Evolutionary conservation across 1,140 invertebrate genomes (phyloP), one percentile per base, ranked within the genome.

Genomic region (Gonioctena quinquepunctata): DNA sequence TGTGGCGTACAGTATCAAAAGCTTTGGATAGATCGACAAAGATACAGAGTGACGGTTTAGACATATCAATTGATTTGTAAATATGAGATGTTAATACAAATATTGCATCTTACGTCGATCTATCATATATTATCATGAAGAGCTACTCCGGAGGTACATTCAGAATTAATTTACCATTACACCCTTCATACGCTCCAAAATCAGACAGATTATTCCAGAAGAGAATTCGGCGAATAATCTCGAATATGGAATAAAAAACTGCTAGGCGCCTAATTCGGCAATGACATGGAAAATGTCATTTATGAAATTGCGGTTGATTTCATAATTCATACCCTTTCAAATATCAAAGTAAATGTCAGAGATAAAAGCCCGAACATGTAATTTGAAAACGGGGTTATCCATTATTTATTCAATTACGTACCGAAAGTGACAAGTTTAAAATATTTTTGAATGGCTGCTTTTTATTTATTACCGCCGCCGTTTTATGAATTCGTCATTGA

Each of bases 261-360:
- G 70, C 66, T 22, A 66, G 59, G 66, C 59, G 60, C 57, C 63
- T 68, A 66, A 72, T 73, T 64, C 60, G 19, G n/a, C 27, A 13
- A 22, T 66, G 66, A 73, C 68, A 63, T 67, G 65, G 69, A 70
- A 70, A 70, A 69, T 70, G 72, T 73, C 72, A 73, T 73, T 73
- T 73, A 70, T 73, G 72, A 70, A 73, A 73, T 70, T 70, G 72
- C 68, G 72, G 72, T 69, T 73, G 69, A 60, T 66, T 73, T 62
- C 67, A 73, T 73, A 70, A 73, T 73, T 73, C 65, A 73, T 62
- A 68, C 57, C 71, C 68, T 48, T 70, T 70, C 63, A 69, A 70
- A 73, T 73, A 70, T 68, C 72, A 69, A 62, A 65, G 72, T 65
- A 54, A 66, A 54, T 69, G 72, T 73, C 72, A 68, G 54, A 64